Base-by-base conservation (phyloP, 1,140 invertebrate species). In the Protaetia brevitarsis region DNA sequence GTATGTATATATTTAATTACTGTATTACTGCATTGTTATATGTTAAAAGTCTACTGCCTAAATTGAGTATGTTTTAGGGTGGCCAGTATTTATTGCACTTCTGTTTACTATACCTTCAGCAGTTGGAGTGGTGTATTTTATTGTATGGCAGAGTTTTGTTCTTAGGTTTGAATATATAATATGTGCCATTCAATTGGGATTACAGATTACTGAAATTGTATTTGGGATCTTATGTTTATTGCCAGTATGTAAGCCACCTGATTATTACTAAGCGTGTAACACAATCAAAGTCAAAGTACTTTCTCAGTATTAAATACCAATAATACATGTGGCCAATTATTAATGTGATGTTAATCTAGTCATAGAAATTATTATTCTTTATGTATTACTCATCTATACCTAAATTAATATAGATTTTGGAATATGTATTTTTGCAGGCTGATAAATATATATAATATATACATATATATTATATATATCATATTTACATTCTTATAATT, bases 101-200 rank as follows among this genome's bases (percentile, higher is more conserved):
- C 72, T 92, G 23, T 81, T 96, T 19, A 93, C 90, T 51, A 83
- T 92, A 65, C 93, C 94, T 6, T 91, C 91, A 69, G 83, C 88
- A 21, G 76, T 92, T 51, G 93, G 90, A 41, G 88, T 92, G 10
- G 79, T 93, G 28, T 96, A 95, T 78, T 87, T 95, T 71, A 81
- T 95, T 21, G 80, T 93, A 19, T 92, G 92, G 86, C 94, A 97
- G 80, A 90, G 89, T 23, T 92, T 93, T 78, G 89, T 93, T n/a
- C 83, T 96, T 34, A 81, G 89, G 68, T 80, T 95, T 68, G 94
- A 96, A 80, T 87, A 94, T 68, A 93, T 95, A 68, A 84, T 95
- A 64, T 89, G 91, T 76, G 87, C 87, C 27, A 91, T 96, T 72
- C 89, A 93, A 81, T 80, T 96, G 5, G 85, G 86, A 61, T 86